These are phyloP conservation scores for Melanerpes formicivorus DNA, from an alignment of 2,113 vertebrate genomes.

Conservation along the genomic window DNA sequence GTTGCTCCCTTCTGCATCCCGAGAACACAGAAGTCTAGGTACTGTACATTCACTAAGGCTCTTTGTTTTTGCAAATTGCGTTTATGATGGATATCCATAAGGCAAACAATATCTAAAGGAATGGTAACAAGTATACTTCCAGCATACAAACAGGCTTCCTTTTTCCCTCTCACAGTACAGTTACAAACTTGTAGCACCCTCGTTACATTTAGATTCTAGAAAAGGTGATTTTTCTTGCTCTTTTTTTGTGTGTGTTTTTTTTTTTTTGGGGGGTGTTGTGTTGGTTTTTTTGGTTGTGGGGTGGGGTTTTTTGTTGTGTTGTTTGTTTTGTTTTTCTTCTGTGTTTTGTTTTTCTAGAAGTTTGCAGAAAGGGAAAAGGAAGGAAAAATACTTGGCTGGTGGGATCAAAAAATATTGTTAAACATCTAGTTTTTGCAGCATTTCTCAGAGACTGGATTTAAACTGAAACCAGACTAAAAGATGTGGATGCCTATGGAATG, in stretches of 20 bases:
- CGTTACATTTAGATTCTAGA: conserved; percentile 73
- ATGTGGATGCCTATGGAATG: conserved; percentile 79
- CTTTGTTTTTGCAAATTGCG: conserved; percentile 88
- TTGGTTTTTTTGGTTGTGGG: too few relatives aligned
- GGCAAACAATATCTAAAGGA: conserved; percentile 94
- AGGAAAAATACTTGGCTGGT: conserved; percentile 73
- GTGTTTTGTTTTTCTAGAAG: conserved; percentile 58
- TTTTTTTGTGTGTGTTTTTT: not conserved
- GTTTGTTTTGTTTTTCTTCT: not conserved
- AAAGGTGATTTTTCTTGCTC: conserved; percentile 65
- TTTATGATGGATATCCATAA: conserved; percentile 88
- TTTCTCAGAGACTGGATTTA: conserved; percentile 74
- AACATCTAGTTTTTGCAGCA: conserved; percentile 78
- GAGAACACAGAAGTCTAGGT: conserved; percentile 87
- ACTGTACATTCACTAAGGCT: conserved; percentile 93
- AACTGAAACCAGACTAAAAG: conserved; percentile 74
- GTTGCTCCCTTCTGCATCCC: conserved; percentile 87
- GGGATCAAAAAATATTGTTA: conserved; percentile 64
- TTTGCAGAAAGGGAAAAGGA: conserved; percentile 66
- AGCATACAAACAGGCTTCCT: conserved; percentile 85
- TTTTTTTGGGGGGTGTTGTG: not conserved
- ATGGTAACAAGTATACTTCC: conserved; percentile 91
- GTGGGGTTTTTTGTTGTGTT: too few relatives aligned
- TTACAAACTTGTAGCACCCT: conserved; percentile 83
- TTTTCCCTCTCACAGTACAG: conserved; percentile 80